Evolutionary conservation across 2,113 vertebrate species (phyloP).

Genomic region (Plecotus auritus): DNA sequence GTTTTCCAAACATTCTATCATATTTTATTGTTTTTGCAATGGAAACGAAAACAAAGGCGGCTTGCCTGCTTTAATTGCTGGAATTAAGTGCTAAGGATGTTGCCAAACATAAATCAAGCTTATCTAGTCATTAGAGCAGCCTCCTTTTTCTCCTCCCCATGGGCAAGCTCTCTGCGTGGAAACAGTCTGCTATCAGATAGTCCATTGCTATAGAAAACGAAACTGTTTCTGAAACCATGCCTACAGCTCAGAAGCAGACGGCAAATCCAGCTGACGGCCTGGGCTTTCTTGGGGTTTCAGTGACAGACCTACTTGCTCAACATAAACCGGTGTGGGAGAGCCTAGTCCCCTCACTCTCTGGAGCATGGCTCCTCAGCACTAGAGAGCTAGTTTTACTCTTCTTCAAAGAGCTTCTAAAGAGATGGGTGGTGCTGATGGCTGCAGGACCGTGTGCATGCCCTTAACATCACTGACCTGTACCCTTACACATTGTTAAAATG

Average conservation of each 20-base stretch:
- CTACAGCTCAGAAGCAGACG: background rate
- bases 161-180: constrained; percentile 28
- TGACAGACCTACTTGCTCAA: background rate
- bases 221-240: constrained; percentile 43
- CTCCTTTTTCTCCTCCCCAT: constrained; percentile 42
- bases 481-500: background rate
- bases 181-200: constrained; percentile 60
- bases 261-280: background rate
- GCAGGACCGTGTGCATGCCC: background rate
- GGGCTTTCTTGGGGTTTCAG: background rate
- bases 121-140: constrained; percentile 63
- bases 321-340: background rate
- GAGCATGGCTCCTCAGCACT: background rate
- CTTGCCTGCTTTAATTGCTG: constrained; percentile 61
- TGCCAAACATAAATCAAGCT: constrained; percentile 60
- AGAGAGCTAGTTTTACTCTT: background rate
- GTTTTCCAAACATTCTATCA: constrained; percentile 21
- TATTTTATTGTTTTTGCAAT: constrained; percentile 52
- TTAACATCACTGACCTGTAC: background rate
- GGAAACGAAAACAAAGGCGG: constrained; percentile 60
- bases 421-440: background rate
- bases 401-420: background rate
- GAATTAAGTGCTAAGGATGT: constrained; percentile 63
- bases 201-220: constrained; percentile 27
- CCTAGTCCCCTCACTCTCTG: background rate